phyloP scores from a whole-genome alignment of 2,797 vertebrate species.

The Dallia pectoralis region DNA sequence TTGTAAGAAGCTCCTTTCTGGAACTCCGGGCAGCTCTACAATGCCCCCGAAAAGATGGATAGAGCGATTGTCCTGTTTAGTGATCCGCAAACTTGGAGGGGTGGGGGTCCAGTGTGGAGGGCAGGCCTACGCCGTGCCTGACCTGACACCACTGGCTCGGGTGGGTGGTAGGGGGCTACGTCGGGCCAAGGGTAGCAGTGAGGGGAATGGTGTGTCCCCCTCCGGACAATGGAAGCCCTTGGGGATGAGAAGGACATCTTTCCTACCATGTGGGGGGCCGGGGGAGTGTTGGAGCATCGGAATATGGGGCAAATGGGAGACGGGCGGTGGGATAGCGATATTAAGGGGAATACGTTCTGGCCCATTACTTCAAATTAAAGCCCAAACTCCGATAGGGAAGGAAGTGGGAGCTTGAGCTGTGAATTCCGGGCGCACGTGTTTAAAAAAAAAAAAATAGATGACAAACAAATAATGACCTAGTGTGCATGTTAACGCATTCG shows the following conservation, averaged over 20 bases:
- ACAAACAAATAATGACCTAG: neutral
- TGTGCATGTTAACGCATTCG: neutral
- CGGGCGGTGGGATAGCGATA: neutral
- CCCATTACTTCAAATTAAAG: neutral
- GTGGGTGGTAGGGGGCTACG: constrained; percentile 70
- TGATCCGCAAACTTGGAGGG: constrained; percentile 82
- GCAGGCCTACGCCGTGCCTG: constrained; percentile 77
- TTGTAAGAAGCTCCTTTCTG: constrained; percentile 81
- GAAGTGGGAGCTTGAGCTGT: constrained; percentile 1
- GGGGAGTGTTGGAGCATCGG: neutral
- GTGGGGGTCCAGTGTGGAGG: constrained; percentile 70
- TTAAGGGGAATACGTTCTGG: neutral
- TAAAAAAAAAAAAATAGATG: neutral
- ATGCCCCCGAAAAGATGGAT: constrained; percentile 84
- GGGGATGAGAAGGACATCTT: constrained; percentile 45
- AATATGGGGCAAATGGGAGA: neutral
- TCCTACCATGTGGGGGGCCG: neutral
- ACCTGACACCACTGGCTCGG: constrained; percentile 71
- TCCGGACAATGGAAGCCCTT: constrained; percentile 66
- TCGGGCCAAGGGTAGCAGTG: constrained; percentile 82
- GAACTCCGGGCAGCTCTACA: constrained; percentile 76
- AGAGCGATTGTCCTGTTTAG: constrained; percentile 88
- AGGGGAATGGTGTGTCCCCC: constrained; percentile 58
- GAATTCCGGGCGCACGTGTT: neutral
- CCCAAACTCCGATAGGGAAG: neutral